Percentiles rank a stretch among this genome's conserved stretches.
These are phyloP conservation scores for Tipula lateralis DNA, from an alignment of 2,888 invertebrate genomes.

Conservation along the genomic window DNA sequence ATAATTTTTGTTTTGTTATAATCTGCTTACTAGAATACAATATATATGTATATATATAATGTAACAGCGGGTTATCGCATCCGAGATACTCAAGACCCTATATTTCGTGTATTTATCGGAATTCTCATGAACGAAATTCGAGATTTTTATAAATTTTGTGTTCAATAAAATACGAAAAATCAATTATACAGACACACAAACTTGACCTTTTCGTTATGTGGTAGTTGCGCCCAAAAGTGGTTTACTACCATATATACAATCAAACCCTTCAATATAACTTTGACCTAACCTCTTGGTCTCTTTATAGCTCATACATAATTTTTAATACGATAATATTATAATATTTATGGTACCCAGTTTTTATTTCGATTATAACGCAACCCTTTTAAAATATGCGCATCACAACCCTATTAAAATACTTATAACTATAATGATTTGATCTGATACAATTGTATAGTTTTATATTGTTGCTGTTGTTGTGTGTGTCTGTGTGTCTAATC, in stretches of 20 bases:
- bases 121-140: neutral
- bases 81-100: neutral
- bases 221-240: neutral
- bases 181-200: neutral
- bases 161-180: neutral
- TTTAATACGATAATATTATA: neutral
- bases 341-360: neutral
- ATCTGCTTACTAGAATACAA: neutral
- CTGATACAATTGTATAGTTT: neutral
- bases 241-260: neutral
- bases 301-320: neutral
- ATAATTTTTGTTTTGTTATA: neutral
- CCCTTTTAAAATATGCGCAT: neutral
- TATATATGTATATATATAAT: neutral
- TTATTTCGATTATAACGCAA: neutral
- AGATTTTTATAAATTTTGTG: neutral
- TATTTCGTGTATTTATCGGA: neutral
- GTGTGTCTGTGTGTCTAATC: constrained; percentile 24
- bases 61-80: neutral
- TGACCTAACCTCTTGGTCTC: constrained; percentile 12
- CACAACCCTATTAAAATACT: neutral
- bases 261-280: constrained; percentile 14
- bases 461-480: neutral
- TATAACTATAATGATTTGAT: neutral
- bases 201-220: neutral